These are phyloP conservation scores for Thamnophis sirtalis DNA, from an alignment of 2,113 vertebrate genomes.

Conservation along the genomic window DNA sequence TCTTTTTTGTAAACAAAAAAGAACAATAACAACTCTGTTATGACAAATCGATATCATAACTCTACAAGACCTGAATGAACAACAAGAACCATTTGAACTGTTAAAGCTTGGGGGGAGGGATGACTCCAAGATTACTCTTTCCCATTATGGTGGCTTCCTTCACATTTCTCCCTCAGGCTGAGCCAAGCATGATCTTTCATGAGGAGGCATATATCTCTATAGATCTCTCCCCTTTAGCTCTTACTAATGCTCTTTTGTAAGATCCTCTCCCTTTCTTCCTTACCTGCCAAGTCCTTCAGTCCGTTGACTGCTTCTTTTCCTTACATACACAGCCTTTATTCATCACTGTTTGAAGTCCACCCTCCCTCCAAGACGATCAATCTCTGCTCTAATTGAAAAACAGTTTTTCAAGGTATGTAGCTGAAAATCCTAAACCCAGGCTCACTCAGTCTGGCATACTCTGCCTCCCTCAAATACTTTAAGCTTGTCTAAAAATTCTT, in stretches of 20 bases:
- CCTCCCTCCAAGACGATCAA: not conserved
- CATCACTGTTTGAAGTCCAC: not conserved
- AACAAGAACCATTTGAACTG: not conserved
- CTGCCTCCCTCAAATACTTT: not conserved
- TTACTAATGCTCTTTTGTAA: not conserved
- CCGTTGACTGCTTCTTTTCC: not conserved
- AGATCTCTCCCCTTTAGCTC: not conserved
- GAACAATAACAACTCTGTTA: not conserved
- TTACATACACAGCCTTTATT: not conserved
- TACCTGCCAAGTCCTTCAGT: not conserved
- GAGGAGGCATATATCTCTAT: not conserved
- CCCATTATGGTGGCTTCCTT: not conserved
- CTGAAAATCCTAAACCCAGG: not conserved
- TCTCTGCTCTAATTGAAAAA: not conserved
- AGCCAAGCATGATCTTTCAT: not conserved
- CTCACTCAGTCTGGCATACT: not conserved
- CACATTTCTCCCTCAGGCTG: not conserved
- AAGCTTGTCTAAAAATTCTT: not conserved
- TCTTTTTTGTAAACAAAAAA: not conserved
- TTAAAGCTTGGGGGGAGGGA: not conserved
- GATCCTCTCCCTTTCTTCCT: not conserved
- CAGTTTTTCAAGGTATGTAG: not conserved
- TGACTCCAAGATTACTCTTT: not conserved
- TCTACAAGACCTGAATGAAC: not conserved
- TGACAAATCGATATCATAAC: not conserved